Evolutionary conservation across 2,113 vertebrate genomes (phyloP), one percentile per base, ranked within the genome.

Genomic region (Prochilodus magdalenae): DNA sequence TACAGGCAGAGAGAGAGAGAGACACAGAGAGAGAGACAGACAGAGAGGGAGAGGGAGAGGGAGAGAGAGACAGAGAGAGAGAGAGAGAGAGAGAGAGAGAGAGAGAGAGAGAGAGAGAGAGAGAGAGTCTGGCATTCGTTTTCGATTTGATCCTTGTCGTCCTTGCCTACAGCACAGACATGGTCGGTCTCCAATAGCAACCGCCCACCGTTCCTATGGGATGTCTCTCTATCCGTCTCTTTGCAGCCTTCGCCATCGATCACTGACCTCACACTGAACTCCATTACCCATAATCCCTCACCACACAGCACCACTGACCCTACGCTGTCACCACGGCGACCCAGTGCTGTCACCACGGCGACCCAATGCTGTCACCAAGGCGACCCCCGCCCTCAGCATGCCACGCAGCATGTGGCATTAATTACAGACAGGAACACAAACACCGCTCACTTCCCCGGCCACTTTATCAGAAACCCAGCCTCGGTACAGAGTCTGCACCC

Each of bases 121-220:
- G 24, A 26, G 85, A 85, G 82, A 87, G 87, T 87, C 88, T 86
- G 84, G 86, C 87, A 84, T 86, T 33, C 47, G 59, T 71, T 82
- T 79, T 77, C 77, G 22, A 66, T 78, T 49, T 53, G 18, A 80
- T 65, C 71, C 83, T n/a, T n/a, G 73, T 51, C 78, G 84, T 79
- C 77, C 77, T 83, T 84, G 69, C 69, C 81, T 74, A 62, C 29
- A 75, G 29, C 76, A 65, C 49, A 86, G 81, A 87, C 82, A 87
- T 79, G 53, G 82, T 83, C 71, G 7, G 87, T 91, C 87, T 92
- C 91, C 89, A 87, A 81, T 89, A 82, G 86, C 90, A 91, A 90
- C 89, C 75, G 77, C 86, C 79, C 63, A 70, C 66, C 67, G 47
- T 60, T 69, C 81, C 63, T 74, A 15, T 15, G 85, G 76, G 81